A percentile compares a stretch with the other conserved stretches of the same genome.
phyloP scores from a whole-genome alignment of 2,888 invertebrate genomes.

The Conomelus anceps region DNA sequence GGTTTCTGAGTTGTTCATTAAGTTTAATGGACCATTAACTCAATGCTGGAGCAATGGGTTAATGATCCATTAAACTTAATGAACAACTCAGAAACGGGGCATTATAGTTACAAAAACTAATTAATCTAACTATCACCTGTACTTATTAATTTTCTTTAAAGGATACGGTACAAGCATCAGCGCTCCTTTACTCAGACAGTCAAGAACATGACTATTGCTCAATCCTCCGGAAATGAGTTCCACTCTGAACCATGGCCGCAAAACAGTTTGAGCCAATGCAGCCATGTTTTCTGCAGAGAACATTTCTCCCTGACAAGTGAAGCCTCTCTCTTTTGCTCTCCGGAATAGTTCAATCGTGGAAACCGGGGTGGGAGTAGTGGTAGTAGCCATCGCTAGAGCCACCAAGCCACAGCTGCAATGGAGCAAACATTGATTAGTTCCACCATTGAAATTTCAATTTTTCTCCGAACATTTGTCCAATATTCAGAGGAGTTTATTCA shows the following conservation, averaged over 20 bases:
- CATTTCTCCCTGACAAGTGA: neutral
- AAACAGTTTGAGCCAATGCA: neutral
- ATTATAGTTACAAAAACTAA: neutral
- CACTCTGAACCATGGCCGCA: neutral
- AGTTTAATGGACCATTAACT: too few species aligned
- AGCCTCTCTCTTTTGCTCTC: neutral
- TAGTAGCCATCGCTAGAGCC: neutral
- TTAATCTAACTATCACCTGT: neutral
- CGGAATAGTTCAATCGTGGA: neutral
- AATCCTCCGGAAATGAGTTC: neutral
- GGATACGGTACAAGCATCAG: constrained; percentile 7
- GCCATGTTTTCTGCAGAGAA: neutral
- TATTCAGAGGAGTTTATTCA: too few species aligned
- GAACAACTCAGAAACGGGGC: neutral
- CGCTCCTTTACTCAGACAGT: neutral
- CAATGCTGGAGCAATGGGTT: too few species aligned
- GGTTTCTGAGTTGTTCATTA: too few species aligned
- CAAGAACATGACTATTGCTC: neutral
- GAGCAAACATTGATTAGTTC: too few species aligned
- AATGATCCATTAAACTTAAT: neutral
- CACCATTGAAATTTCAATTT: too few species aligned
- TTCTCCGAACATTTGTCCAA: too few species aligned
- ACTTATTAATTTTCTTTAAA: neutral
- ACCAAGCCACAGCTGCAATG: constrained; percentile 1
- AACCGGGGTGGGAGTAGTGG: neutral